Conservation (phyloP, 2,797 vertebrate species). For the Chelmon rostratus region DNA sequence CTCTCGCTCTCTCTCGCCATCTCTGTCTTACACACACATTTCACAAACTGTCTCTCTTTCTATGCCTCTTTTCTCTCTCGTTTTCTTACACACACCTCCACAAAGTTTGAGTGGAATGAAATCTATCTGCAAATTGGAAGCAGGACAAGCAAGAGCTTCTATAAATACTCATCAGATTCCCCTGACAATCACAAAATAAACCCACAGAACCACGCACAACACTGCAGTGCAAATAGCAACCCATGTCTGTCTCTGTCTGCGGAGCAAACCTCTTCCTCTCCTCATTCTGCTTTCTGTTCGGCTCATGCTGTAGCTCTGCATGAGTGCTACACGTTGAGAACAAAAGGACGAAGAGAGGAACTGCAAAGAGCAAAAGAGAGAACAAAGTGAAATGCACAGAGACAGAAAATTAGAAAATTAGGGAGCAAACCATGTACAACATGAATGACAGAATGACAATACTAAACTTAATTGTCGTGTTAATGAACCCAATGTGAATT, state of each 20-base stretch:
- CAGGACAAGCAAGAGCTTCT: constrained; percentile 68
- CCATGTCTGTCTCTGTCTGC: constrained; percentile 38
- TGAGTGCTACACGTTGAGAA: neutral
- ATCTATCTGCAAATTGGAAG: constrained; percentile 73
- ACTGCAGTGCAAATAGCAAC: constrained; percentile 55
- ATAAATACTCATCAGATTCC: constrained; percentile 72
- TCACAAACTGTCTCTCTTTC: neutral
- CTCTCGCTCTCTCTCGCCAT: too few relatives aligned
- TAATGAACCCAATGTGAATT: constrained; percentile 13
- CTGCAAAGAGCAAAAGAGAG: constrained; percentile 10
- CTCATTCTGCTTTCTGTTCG: constrained; percentile 8
- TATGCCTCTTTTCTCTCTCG: neutral
- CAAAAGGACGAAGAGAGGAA: neutral
- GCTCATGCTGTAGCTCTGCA: constrained; percentile 1
- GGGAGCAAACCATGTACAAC: neutral
- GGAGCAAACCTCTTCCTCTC: constrained; percentile 45
- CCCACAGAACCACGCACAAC: constrained; percentile 49
- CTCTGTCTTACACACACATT: neutral
- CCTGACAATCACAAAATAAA: constrained; percentile 67
- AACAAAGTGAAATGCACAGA: constrained; percentile 1
- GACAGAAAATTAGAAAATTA: neutral
- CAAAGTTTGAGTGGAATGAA: constrained; percentile 52
- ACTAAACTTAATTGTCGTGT: neutral
- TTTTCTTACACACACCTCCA: constrained; percentile 47
- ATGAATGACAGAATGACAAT: constrained; percentile 4